Base-by-base conservation (phyloP, 2,888 invertebrate genomes). In the Ophion costatus region DNA sequence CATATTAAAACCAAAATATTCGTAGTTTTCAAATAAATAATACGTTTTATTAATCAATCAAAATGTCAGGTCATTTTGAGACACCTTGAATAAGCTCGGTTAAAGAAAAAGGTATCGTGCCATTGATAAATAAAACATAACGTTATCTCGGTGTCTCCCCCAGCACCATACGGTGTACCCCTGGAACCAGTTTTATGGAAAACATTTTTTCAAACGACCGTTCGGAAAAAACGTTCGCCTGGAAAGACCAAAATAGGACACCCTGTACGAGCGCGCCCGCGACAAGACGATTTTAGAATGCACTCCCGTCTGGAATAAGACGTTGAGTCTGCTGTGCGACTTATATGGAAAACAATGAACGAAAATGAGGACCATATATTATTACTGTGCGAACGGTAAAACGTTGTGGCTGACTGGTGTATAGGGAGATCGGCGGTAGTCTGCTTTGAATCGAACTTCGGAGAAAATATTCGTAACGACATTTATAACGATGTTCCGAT, bases 331-430 rank as follows among this genome's bases (percentile, higher is more conserved):
- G 51, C 51, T 42, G 56, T 38, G 61, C 42, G 63, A 70, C 73
- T 66, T 78, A 80, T 84, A 84, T 78, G 84, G 81, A 77, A 81
- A 81, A 84, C 84, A 84, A 84, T 84, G 84, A 74, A 64, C 66
- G 56, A 80, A 66, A 77, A 80, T 66, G 57, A 70, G 56, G 24
- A 17, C 64, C 81, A 59, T 84, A 79, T 61, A 84, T 84, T 71
- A 74, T 78, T 57, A 66, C 59, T 64, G 56, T 51, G 63, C 56
- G 45, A 74, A 45, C 77, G 24, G 51, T 70, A 69, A 70, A 81
- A 75, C 78, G 51, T 67, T 45, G n/a, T 45, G 24, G 67, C n/a
- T 67, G 56, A 42, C 57, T 69, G 57, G 56, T 67, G 57, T n/a
- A 66, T 17, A 64, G 59, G 22, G 33, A 75, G 20, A 42, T 57